Evolutionary conservation across 2,113 vertebrate genomes (phyloP), one percentile per base, ranked within the genome.

Genomic region (Condylura cristata): DNA sequence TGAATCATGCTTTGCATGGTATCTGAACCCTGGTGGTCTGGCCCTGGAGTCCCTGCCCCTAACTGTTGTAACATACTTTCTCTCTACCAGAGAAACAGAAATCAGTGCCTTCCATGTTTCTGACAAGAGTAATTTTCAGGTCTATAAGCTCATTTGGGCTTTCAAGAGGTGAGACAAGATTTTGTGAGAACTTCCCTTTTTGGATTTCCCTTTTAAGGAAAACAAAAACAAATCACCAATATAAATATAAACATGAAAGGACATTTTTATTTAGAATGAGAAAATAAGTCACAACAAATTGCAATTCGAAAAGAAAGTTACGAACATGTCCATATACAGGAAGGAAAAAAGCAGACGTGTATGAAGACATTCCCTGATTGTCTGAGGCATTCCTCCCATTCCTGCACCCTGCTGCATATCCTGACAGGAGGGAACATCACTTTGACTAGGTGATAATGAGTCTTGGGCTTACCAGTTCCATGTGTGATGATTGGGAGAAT

Each of bases 261-360:
- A 46, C 20, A 46, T 44, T 87, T 89, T 79, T 70, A 84, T 68
- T 80, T 91, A 84, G 24, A 84, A 41, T 71, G 44, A 74, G 65
- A 81, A 68, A 95, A 81, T 74, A 92, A 90, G 68, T 44, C 22
- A 83, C 30, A 82, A 63, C 12, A 76, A 78, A 72, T 65, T 46
- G 46, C 58, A 82, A 37, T 70, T 53, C 44, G 68, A 60, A 86
- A 53, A 91, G 18, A 78, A 86, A 80, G 75, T 39, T 78, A 97
- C 17, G 78, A 81, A 58, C 4, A 20, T 76, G 53, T 70, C 30
- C 26, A 37, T 37, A 44, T 63, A n/a, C 51, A 79, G 66, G 6
- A 22, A 22, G 48, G 17, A 24, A 46, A 81, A 66, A 51, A 3
- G 13, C 26, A 1, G 8, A 12, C 46, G 44, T 91, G 65, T 79